Base-by-base conservation (phyloP, 2,797 vertebrate genomes). In the Eutrigla gurnardus region DNA sequence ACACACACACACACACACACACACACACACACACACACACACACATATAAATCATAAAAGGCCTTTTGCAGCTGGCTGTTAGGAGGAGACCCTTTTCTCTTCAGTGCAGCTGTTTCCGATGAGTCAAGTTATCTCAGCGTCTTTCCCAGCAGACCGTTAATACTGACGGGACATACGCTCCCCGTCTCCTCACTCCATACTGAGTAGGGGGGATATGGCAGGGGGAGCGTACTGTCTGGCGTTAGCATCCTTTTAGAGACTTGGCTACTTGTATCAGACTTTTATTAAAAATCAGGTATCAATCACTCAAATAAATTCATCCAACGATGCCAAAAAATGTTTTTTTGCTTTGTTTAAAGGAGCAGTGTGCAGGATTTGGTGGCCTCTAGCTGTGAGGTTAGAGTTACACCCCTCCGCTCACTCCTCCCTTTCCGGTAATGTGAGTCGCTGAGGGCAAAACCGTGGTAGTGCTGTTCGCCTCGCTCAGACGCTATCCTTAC, bases 61-160 rank as follows among this genome's bases (percentile, higher is more conserved):
- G 47, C 40, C 12, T 60, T 66, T n/a, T 73, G 82, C 84, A 87
- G 82, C 81, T 87, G 83, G 79, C 75, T 67, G 55, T n/a, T 40
- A 54, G 65, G 75, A 75, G 80, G 39, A 59, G 71, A 14, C 42
- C 62, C 75, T 18, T 62, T 66, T 71, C 70, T 72, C 52, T 61
- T 71, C 46, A 49, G 11, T 75, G 80, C 88, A 88, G 86, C 83
- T 89, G 86, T 86, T 86, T 73, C 72, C 52, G 43, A 84, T 86
- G 84, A 90, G 85, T 90, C 86, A 88, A 79, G 54, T 71, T 62
- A 71, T 84, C 71, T 79, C 77, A 82, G 39, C 62, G 40, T 53
- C 11, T 86, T 80, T 84, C 84, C 82, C 81, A 74, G 81, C 77
- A 79, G 78, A 68, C 64, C 17, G 17, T 39, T 32, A 45, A 52